Evolutionary conservation across 1,140 invertebrate genomes (phyloP), one percentile per base, ranked within the genome.

Genomic region (Cryptotermes secundus): DNA sequence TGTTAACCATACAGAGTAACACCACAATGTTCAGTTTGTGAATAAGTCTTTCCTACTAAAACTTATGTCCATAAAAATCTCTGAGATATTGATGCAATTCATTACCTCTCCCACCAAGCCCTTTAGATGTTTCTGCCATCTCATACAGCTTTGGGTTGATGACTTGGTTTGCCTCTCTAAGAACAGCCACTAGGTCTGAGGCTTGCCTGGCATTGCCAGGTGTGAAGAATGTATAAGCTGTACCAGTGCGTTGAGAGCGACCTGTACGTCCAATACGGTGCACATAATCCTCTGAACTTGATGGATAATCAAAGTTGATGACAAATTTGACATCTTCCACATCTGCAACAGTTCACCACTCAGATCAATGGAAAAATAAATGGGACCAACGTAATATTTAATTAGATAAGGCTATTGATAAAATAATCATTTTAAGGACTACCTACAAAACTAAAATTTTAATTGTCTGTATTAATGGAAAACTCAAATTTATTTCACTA

Each of bases 311-410:
- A 92, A 95, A 96, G 91, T 98, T 98, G 89, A 98, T 96, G 85
- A 98, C 96, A 93, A 96, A 97, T 90, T 96, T 97, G 88, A 97
- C 96, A 90, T 97, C 96, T 87, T 96, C 95, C 88, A 97, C 96
- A 92, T 97, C 96, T 97, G 90, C 85, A 88, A 85, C 81, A 82
- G 81, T 82, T 31, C 38, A 45, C n/a, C 26, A 4, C 26, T 72
- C 7, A n/a, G 10, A 72, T 72, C 31, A 72, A 72, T 31, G 4
- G 4, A 31, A 72, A n/a, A 31, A 14, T n/a, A 14, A 1, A 72
- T 14, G 3, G 2, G 9, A 72, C 1, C 0, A 26, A 72, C n/a
- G 4, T 16, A 72, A 72, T 12, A 72, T 72, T 72, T 72, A 72
- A 72, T 72, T 72, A 31, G 7, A 72, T 31, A 72, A 72, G 59